phyloP scores from a whole-genome alignment of 2,113 vertebrate genomes.

The Engraulis encrasicolus region DNA sequence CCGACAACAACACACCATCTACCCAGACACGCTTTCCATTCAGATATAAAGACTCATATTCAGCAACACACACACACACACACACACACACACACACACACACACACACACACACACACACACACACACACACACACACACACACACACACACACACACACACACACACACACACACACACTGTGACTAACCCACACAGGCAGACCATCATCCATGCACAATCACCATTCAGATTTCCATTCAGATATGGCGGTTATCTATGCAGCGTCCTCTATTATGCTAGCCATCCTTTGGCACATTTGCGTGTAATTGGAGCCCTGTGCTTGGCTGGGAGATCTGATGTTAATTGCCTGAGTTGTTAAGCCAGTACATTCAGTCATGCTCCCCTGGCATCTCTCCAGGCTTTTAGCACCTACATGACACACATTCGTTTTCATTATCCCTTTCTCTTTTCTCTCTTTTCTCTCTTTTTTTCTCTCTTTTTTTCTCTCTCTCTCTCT shows the following conservation, averaged over 20 bases:
- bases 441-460: neutral
- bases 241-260: neutral
- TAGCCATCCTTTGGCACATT: conserved; percentile 56
- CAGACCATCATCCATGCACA: neutral
- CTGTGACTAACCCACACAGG: neutral
- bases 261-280: neutral
- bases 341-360: conserved; percentile 68
- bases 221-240: neutral
- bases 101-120: neutral
- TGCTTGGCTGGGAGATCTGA: conserved; percentile 46
- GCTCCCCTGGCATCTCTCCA: neutral
- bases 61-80: too few relatives aligned
- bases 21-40: neutral
- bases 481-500: neutral
- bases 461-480: neutral
- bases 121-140: neutral
- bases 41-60: too few relatives aligned
- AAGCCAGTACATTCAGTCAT: conserved; percentile 41
- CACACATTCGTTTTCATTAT: neutral
- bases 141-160: too few relatives aligned
- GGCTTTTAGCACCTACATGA: neutral
- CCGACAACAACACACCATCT: too few relatives aligned
- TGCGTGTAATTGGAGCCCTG: conserved; percentile 61
- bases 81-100: neutral
- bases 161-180: neutral